Percentiles rank a stretch among this genome's conserved stretches.
These are phyloP conservation scores for Eublepharis macularius DNA, from an alignment of 2,113 vertebrate species.

Conservation along the genomic window DNA sequence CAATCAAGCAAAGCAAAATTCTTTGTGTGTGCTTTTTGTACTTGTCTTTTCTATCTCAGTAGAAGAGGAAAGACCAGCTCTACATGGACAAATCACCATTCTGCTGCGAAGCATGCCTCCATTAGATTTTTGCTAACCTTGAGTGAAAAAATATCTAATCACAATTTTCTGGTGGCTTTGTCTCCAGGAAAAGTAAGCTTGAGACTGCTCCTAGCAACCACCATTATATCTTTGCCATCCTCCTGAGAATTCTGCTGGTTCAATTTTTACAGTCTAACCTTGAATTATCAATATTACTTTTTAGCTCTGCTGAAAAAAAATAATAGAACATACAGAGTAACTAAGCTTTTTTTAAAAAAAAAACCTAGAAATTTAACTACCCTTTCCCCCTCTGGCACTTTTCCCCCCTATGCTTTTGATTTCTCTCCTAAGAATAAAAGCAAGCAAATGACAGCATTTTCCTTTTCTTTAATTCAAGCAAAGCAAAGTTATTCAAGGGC, in stretches of 20 bases:
- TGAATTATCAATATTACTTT: neutral
- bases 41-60: neutral
- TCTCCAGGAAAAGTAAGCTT: neutral
- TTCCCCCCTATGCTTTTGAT: neutral
- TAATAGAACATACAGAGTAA: neutral
- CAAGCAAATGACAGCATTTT: slow-evolving; percentile 48
- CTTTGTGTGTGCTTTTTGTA: neutral
- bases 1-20: neutral
- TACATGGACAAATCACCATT: neutral
- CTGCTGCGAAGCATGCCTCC: neutral
- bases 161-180: slow-evolving; percentile 19
- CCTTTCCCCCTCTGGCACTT: neutral
- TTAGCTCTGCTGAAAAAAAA: neutral
- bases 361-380: neutral
- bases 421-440: neutral
- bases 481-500: slow-evolving; percentile 25
- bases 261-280: neutral
- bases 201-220: neutral
- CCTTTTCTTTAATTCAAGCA: slow-evolving; percentile 51
- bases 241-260: neutral
- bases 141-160: neutral
- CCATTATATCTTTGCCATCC: neutral
- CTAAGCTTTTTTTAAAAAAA: neutral
- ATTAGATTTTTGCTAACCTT: neutral
- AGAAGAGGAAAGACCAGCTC: neutral